phyloP scores from a whole-genome alignment of 2,113 vertebrate genomes.

The Thymallus thymallus region DNA sequence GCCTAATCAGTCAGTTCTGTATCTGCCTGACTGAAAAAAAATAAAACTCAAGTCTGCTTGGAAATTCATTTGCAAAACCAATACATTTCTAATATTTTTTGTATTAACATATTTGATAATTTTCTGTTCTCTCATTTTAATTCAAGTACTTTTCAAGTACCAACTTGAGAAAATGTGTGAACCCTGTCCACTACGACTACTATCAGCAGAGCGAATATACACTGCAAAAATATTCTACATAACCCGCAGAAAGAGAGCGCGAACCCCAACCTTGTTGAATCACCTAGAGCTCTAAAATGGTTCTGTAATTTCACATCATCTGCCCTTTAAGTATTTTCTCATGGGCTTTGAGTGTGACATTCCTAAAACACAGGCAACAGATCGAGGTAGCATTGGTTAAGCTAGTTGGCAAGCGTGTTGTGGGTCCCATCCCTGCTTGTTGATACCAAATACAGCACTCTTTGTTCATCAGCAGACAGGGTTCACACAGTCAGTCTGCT shows the following conservation, averaged over 20 bases:
- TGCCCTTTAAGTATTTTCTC: neutral
- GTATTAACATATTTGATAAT: too few species aligned
- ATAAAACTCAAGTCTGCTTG: too few species aligned
- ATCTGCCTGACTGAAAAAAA: too few species aligned
- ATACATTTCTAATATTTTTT: too few species aligned
- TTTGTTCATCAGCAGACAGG: constrained; percentile 14
- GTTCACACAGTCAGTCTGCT: constrained; percentile 17
- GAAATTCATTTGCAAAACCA: too few species aligned
- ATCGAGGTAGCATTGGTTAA: constrained; percentile 7
- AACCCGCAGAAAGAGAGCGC: neutral
- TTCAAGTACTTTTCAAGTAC: too few species aligned
- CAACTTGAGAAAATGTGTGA: neutral
- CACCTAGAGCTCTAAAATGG: too few species aligned
- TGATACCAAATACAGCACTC: constrained; percentile 8
- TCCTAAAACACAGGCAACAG: too few species aligned
- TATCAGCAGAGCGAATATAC: neutral
- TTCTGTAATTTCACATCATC: neutral
- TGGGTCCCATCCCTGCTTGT: neutral
- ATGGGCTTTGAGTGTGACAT: neutral
- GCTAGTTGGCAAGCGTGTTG: neutral
- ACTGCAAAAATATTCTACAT: constrained; percentile 10
- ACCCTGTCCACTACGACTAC: too few species aligned
- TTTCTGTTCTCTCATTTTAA: too few species aligned
- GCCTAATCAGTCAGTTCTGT: too few species aligned
- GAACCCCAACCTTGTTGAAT: too few species aligned